Evolutionary conservation across 1,140 invertebrate genomes (phyloP).

Genomic region (Trypoxylus dichotomus): DNA sequence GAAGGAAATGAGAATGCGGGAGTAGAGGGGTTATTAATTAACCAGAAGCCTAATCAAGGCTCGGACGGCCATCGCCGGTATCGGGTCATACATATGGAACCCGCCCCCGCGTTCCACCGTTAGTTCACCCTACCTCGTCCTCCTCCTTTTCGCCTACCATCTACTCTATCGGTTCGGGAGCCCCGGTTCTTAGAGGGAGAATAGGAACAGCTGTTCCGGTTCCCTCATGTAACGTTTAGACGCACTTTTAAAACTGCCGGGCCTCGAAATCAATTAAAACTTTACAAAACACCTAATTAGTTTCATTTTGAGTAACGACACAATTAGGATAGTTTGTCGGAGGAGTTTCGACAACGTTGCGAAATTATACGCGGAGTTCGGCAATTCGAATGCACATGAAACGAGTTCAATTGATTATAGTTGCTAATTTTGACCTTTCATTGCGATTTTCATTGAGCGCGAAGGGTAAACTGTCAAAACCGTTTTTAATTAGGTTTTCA

Average conservation of each 20-base stretch:
- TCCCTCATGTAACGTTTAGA: slow-evolving; percentile 27
- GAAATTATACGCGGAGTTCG: neutral
- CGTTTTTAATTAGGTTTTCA: too few species aligned
- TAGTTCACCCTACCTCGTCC: neutral
- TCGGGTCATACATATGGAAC: slow-evolving; percentile 39
- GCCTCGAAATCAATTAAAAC: slow-evolving; percentile 31
- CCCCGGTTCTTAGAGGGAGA: neutral
- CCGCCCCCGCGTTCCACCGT: neutral
- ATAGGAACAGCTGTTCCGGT: slow-evolving; percentile 11
- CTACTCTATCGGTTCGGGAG: neutral
- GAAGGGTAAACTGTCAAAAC: neutral
- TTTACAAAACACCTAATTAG: slow-evolving; percentile 15
- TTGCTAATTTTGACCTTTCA: slow-evolving; percentile 11
- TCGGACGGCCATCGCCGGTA: slow-evolving; percentile 34
- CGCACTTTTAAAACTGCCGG: slow-evolving; percentile 33
- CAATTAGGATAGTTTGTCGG: slow-evolving; percentile 20
- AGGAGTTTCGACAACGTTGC: neutral
- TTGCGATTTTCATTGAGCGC: neutral
- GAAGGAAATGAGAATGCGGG: slow-evolving; percentile 42
- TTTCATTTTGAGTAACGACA: slow-evolving; percentile 23
- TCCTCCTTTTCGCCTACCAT: neutral
- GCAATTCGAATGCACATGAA: neutral
- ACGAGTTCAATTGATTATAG: neutral
- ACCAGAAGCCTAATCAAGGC: slow-evolving; percentile 44
- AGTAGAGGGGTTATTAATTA: slow-evolving; percentile 43